phyloP scores from a whole-genome alignment of 1,140 invertebrate species.

The Fopius arisanus region DNA sequence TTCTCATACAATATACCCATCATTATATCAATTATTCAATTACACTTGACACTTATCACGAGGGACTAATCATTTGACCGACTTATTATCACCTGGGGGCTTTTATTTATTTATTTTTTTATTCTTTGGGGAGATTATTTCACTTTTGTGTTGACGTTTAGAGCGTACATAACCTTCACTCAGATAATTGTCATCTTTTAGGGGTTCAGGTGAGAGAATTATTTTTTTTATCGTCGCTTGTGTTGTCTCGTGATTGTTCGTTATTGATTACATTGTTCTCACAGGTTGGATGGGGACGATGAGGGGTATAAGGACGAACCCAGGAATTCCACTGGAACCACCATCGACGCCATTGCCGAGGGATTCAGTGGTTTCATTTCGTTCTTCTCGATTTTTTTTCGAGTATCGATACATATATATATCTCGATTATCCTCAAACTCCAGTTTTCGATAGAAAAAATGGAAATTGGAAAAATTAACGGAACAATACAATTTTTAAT shows the following conservation, averaged over 20 bases:
- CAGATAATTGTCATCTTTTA: neutral
- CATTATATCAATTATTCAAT: slow-evolving; percentile 49
- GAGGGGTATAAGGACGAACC: neutral
- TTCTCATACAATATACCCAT: slow-evolving; percentile 87
- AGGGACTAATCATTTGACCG: neutral
- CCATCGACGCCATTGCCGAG: slow-evolving; percentile 19
- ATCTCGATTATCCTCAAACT: too few species aligned
- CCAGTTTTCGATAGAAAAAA: too few species aligned
- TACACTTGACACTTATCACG: slow-evolving; percentile 6
- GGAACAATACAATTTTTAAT: too few species aligned
- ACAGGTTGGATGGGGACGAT: neutral
- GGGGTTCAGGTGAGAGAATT: too few species aligned
- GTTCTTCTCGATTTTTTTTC: too few species aligned
- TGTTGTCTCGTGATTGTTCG: neutral
- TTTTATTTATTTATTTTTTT: too few species aligned
- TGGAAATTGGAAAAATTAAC: too few species aligned
- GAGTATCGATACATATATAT: too few species aligned
- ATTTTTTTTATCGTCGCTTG: too few species aligned
- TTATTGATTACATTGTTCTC: neutral
- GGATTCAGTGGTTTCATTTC: neutral
- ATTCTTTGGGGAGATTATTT: too few species aligned
- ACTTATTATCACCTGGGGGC: too few species aligned
- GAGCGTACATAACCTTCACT: neutral
- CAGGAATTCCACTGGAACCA: neutral
- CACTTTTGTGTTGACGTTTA: neutral